phyloP scores from a whole-genome alignment of 1,140 invertebrate species.

The Drosophila pruinosa region DNA sequence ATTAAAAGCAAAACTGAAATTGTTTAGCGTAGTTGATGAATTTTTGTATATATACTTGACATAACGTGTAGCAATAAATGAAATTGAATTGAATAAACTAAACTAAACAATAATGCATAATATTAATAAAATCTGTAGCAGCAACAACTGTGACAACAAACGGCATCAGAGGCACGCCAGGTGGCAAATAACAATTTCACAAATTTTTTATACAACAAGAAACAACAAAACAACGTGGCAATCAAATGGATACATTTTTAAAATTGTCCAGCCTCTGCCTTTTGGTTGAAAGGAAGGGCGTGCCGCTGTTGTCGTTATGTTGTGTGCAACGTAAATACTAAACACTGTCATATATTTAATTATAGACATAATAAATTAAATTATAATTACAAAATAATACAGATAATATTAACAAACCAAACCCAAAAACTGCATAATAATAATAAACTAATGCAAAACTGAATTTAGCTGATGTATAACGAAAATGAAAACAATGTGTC shows the following conservation, averaged over 20 bases:
- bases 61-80: constrained; percentile 72
- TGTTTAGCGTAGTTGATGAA: constrained; percentile 78
- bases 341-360: constrained; percentile 63
- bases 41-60: constrained; percentile 78
- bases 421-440: constrained; percentile 10
- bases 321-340: constrained; percentile 28
- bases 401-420: constrained; percentile 29
- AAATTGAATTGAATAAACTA: constrained; percentile 62
- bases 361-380: constrained; percentile 54
- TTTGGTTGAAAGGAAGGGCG: constrained; percentile 15
- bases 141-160: constrained; percentile 11
- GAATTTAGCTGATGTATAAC: constrained; percentile 74
- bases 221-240: constrained; percentile 48
- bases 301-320: constrained; percentile 30
- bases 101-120: constrained; percentile 29
- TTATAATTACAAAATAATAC: constrained; percentile 39
- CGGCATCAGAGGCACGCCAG: constrained; percentile 38
- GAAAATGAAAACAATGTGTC: constrained; percentile 58
- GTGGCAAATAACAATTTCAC: constrained; percentile 39
- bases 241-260: constrained; percentile 76
- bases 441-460: constrained; percentile 39
- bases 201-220: constrained; percentile 55
- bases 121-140: constrained; percentile 13
- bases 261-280: constrained; percentile 71
- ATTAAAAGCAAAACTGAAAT: constrained; percentile 67